These are phyloP conservation scores for Condylura cristata DNA, from an alignment of 2,113 vertebrate genomes.

Conservation along the genomic window DNA sequence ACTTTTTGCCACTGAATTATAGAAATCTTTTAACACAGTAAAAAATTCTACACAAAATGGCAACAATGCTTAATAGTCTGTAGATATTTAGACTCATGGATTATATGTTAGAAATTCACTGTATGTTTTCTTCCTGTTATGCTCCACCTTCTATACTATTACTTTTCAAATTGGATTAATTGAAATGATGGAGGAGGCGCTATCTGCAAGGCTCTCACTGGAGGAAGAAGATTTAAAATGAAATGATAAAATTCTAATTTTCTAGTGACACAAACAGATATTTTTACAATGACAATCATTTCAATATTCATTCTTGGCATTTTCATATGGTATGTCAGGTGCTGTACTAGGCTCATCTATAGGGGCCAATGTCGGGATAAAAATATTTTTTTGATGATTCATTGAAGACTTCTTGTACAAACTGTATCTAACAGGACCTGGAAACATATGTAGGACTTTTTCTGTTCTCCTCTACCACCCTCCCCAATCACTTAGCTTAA, in stretches of 20 bases:
- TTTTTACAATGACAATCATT: neutral
- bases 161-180: neutral
- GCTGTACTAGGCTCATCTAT: neutral
- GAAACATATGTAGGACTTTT: neutral
- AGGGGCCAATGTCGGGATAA: neutral
- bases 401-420: neutral
- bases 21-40: neutral
- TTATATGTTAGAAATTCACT: neutral
- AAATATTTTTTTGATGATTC: neutral
- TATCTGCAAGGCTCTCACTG: neutral
- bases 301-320: neutral
- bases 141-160: neutral
- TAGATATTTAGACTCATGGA: slow-evolving; percentile 7
- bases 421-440: neutral
- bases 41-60: neutral
- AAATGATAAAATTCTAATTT: neutral
- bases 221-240: neutral
- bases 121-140: neutral
- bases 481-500: neutral
- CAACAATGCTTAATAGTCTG: neutral
- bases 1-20: neutral
- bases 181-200: neutral
- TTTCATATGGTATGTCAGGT: neutral
- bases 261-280: neutral
- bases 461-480: neutral